A percentile compares a stretch with the other conserved stretches of the same genome.
Evolutionary conservation across 2,888 invertebrate genomes (phyloP).

Genomic region (Adineta ricciae): DNA sequence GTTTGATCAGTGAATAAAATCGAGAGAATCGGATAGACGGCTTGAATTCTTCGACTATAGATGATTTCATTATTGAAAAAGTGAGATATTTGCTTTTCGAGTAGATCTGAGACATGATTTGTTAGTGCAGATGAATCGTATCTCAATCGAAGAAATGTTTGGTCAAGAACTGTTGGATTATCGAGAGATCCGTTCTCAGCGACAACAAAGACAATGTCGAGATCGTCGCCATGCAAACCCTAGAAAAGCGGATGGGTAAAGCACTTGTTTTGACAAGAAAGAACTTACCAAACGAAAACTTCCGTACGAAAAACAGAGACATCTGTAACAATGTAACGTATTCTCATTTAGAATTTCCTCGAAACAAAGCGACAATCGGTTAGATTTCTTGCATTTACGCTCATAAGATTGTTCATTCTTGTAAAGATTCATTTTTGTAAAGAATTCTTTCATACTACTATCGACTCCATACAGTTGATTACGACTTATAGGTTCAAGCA

Average conservation of each 20-base stretch:
- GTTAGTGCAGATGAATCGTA: background rate
- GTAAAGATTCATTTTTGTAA: background rate
- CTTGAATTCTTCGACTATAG: background rate
- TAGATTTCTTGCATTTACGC: background rate
- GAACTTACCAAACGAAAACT: background rate
- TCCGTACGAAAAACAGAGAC: background rate
- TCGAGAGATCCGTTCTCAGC: background rate
- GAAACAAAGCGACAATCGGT: background rate
- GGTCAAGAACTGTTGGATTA: background rate
- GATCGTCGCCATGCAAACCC: background rate
- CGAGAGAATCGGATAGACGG: background rate
- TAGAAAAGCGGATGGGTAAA: background rate
- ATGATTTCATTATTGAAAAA: background rate
- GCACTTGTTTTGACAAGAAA: too few species aligned
- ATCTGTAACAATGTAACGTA: background rate
- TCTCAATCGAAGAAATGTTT: background rate
- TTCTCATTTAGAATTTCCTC: background rate
- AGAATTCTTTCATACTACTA: background rate
- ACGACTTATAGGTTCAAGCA: background rate
- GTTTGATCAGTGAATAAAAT: background rate
- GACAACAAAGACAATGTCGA: background rate
- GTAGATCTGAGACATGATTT: background rate
- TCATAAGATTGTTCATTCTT: background rate
- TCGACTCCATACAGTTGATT: background rate
- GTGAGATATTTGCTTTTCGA: background rate